These are phyloP conservation scores for Eulemur rufifrons DNA, from an alignment of 2,113 vertebrate genomes.

Conservation along the genomic window DNA sequence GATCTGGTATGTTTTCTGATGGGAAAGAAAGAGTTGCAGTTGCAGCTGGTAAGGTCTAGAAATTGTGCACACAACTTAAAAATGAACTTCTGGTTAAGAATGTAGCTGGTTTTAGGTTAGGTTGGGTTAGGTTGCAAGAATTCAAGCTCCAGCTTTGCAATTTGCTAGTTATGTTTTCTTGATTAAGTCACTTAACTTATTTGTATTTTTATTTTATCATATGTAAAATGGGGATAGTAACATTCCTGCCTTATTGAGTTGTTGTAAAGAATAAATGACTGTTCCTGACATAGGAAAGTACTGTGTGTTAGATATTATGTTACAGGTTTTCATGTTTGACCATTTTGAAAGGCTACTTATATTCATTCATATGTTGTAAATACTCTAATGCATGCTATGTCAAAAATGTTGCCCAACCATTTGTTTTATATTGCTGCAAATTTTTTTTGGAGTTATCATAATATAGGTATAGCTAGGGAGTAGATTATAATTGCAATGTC, in stretches of 20 bases:
- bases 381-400: background rate
- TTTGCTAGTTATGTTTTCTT: background rate
- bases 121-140: background rate
- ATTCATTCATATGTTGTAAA: background rate
- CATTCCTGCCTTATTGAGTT: background rate
- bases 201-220: background rate
- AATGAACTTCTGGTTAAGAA: background rate
- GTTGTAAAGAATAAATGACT: background rate
- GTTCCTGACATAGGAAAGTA: background rate
- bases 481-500: background rate
- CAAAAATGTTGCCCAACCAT: background rate
- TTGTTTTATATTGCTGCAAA: background rate
- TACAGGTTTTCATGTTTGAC: background rate
- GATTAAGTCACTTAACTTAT: background rate
- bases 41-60: background rate
- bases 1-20: background rate
- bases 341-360: background rate
- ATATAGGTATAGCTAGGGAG: background rate
- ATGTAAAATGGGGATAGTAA: background rate
- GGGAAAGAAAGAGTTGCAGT: background rate
- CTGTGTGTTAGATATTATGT: background rate
- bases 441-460: background rate
- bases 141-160: background rate
- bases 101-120: background rate
- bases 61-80: background rate